Base-by-base conservation (phyloP, 1,140 invertebrate species). In the Drosophila virilis region DNA sequence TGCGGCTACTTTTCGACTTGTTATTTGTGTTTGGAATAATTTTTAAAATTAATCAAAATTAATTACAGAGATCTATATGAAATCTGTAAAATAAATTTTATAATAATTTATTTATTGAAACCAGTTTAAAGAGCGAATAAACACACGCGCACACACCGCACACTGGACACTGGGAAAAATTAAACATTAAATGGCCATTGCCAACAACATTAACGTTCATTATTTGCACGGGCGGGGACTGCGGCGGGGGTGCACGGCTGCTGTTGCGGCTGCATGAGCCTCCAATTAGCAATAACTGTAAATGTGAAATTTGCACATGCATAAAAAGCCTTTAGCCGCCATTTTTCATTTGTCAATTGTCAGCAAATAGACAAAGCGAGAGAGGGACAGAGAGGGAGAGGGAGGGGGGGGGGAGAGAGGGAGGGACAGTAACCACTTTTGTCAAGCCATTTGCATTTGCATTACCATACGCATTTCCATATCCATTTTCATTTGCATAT, bases 21-120 rank as follows among this genome's bases (percentile, higher is more conserved):
- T 33, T 90, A 70, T 90, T 85, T 90, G 78, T 80, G 55, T 91
- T 91, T 89, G 89, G 80, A 88, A 88, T 88, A 85, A 91, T 82
- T 91, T 91, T 89, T 82, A 91, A 91, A 91, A 91, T 91, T 91
- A 91, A 91, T 89, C 80, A 91, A 91, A 91, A 91, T 91, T 91
- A 91, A 91, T 91, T 89, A 91, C 89, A 89, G 81, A 85, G 80
- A 91, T 81, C 84, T 75, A 71, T 70, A 69, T 28, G 22, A 84
- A 89, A 91, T 91, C 76, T 77, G 89, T 78, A 71, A 89, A 91
- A 91, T 91, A 91, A 60, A 91, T 91, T 91, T 86, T 82, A 85
- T 91, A 82, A 91, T 91, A 91, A 89, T 91, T 91, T 81, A 91
- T 91, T 91, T 91, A 91, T 85, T 74, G 88, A 55, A 76, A 69